phyloP scores from a whole-genome alignment of 2,113 vertebrate species.

The Chaetorhynchus papuensis region DNA sequence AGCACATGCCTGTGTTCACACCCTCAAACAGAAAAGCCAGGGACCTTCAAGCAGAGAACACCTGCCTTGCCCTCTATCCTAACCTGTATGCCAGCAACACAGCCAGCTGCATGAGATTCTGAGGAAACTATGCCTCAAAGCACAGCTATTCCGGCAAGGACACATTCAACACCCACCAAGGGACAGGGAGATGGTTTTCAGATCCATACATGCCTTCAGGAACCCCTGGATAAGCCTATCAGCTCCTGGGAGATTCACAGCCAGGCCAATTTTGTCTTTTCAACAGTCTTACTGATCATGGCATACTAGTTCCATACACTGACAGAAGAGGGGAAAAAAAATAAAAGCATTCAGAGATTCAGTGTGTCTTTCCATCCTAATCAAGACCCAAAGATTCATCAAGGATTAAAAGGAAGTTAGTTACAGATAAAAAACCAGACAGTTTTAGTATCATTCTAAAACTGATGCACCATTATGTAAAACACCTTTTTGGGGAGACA shows the following conservation, averaged over 20 bases:
- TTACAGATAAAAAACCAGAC: neutral
- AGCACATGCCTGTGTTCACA: neutral
- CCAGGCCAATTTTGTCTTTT: neutral
- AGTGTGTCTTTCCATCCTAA: neutral
- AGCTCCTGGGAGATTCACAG: neutral
- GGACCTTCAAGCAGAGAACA: neutral
- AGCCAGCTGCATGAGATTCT: neutral
- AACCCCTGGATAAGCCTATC: neutral
- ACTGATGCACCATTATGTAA: neutral
- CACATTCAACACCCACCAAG: neutral
- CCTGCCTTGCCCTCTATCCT: neutral
- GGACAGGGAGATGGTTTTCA: neutral
- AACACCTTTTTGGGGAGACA: rapidly evolving
- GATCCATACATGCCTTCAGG: neutral
- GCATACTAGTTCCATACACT: neutral
- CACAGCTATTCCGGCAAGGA: neutral
- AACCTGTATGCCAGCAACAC: neutral
- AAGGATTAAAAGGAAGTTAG: neutral
- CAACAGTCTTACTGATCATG: neutral
- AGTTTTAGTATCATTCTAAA: neutral
- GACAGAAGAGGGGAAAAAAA: neutral
- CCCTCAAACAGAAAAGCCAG: neutral
- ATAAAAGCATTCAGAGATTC: neutral
- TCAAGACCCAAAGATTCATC: neutral
- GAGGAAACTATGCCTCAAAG: neutral